A percentile compares a stretch with the other conserved stretches of the same genome.
phyloP scores from a whole-genome alignment of 1,140 invertebrate species.

The Eriocheir sinensis region DNA sequence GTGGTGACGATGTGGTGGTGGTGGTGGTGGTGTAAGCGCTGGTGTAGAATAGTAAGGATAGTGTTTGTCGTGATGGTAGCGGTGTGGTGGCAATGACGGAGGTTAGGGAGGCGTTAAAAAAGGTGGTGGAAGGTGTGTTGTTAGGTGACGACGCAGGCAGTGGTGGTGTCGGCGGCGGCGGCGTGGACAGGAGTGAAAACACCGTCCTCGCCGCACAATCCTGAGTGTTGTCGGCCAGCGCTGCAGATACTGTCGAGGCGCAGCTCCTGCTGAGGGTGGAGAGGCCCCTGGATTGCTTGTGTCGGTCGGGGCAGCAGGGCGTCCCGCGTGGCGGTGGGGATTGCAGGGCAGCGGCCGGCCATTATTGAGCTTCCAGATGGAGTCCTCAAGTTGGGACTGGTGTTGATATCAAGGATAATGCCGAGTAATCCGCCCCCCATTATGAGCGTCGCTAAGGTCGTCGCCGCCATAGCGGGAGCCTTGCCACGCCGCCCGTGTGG shows the following conservation, averaged over 20 bases:
- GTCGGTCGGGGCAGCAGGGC: background rate
- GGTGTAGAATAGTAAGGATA: background rate
- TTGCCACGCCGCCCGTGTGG: slow-evolving; percentile 29
- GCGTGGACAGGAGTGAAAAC: background rate
- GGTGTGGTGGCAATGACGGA: background rate
- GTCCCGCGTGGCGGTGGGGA: background rate
- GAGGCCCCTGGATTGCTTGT: background rate
- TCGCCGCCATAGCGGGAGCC: background rate
- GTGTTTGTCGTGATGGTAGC: background rate
- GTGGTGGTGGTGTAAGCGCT: background rate
- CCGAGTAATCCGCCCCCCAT: slow-evolving; percentile 76
- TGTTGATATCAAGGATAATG: slow-evolving; percentile 77
- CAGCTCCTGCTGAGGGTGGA: background rate
- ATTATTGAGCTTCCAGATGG: slow-evolving; percentile 63
- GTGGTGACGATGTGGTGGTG: background rate
- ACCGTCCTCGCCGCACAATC: background rate
- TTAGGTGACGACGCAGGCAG: background rate
- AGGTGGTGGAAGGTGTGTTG: background rate
- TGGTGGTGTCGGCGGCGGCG: background rate
- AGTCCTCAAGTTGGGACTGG: slow-evolving; percentile 58
- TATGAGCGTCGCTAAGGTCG: slow-evolving; percentile 71
- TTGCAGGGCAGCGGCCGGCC: slow-evolving; percentile 11
- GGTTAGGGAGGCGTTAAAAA: background rate
- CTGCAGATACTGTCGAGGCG: background rate
- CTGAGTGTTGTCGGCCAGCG: background rate